These are phyloP conservation scores for Dromiciops gliroides DNA, from an alignment of 2,113 vertebrate genomes.

Conservation along the genomic window DNA sequence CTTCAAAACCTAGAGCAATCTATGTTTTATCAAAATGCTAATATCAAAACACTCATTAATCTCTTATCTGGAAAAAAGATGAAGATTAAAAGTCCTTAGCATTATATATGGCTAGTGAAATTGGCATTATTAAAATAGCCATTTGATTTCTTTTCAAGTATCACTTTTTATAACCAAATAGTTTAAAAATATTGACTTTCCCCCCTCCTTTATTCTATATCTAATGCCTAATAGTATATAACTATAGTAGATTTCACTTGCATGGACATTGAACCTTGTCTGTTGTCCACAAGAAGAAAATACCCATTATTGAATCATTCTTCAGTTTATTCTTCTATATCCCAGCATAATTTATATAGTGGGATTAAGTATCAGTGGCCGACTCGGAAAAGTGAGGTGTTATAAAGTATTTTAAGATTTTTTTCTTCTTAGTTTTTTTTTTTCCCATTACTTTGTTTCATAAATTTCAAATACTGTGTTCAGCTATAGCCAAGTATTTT, in stretches of 20 bases:
- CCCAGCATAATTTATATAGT: background rate
- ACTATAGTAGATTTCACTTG: background rate
- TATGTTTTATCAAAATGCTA: constrained; percentile 48
- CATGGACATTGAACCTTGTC: background rate
- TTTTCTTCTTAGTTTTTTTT: background rate
- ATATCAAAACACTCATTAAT: constrained; percentile 64
- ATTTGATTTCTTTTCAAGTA: background rate
- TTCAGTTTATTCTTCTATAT: background rate
- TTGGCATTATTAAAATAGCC: constrained; percentile 23
- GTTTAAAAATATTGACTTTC: background rate
- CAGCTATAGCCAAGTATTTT: background rate
- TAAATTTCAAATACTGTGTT: background rate
- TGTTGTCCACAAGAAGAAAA: background rate
- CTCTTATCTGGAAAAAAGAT: constrained; percentile 46
- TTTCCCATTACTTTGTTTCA: background rate
- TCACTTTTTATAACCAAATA: background rate
- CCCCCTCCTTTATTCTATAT: background rate
- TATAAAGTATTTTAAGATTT: background rate
- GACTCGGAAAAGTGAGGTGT: background rate
- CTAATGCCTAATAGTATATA: background rate
- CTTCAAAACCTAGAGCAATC: constrained; percentile 37
- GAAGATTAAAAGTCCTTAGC: constrained; percentile 44
- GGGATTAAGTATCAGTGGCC: background rate
- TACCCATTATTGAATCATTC: background rate
- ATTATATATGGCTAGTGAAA: constrained; percentile 23